Base-by-base conservation (phyloP, 1,140 invertebrate genomes). In the Amphibalanus amphitrite region DNA sequence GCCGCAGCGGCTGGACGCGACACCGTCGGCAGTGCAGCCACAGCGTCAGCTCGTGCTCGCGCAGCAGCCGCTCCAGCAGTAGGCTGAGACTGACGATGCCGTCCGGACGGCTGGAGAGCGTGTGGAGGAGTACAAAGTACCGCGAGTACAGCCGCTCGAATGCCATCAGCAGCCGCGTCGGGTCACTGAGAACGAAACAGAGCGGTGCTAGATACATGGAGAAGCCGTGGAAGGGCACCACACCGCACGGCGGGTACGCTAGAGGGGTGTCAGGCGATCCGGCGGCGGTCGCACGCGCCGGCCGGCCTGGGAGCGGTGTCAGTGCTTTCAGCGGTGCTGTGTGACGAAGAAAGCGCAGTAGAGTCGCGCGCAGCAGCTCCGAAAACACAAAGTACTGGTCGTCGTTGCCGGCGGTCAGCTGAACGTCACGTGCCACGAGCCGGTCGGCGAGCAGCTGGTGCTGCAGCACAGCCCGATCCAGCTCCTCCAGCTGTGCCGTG, bases 301-400 rank as follows among this genome's bases (percentile, higher is more conserved):
- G 73, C 79, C 82, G 28, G 78, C 70, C 13, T 75, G 74, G 72
- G 82, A 82, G 73, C 81, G 80, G 26, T 70, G 79, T 17, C 64
- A 65, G 64, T 25, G 69, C 72, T 13, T 15, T 82, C 72, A 93
- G 81, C 23, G 97, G 86, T 76, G 89, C 87, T 0, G 88, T 86
- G 80, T 98, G 94, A 72, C 94, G 84, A 25, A 91, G 94, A 81
- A 97, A 97, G 76, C 92, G 95, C 29, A 98, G 79, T 84, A 97
- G 86, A 26, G 93, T 86, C 88, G 97, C 93, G 80, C 96, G 95
- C 0, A 97, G 82, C 64, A 95, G 86, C 81, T 98, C 95, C 83
- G 97, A 94, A 81, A 97, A 98, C 0, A 98, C 93, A 82, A 98
- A 98, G 79, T 97, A 97, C 78, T 97, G 93, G 79, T 97, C 94